phyloP scores from a whole-genome alignment of 2,888 invertebrate genomes.

The Villa cingulata region DNA sequence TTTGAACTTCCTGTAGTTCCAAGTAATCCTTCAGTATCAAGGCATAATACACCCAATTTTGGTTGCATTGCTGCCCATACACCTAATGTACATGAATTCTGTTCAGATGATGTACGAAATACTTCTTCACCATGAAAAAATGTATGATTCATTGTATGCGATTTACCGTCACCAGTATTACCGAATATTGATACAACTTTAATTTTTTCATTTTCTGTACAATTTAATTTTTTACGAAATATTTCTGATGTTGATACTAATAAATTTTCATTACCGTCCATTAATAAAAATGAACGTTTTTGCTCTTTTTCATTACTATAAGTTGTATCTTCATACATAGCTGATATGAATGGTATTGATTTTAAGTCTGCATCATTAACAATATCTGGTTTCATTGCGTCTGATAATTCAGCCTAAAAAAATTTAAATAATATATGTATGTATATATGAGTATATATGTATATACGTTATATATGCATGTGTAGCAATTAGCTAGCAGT shows the following conservation, averaged over 20 bases:
- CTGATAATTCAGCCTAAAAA: constrained; percentile 15
- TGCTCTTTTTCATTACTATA: constrained; percentile 17
- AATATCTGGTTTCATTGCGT: constrained; percentile 24
- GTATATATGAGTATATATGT: too few species aligned
- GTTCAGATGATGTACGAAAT: constrained; percentile 32
- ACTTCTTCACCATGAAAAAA: constrained; percentile 50
- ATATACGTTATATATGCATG: too few species aligned
- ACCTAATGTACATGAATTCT: constrained; percentile 61
- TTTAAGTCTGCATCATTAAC: constrained; percentile 25
- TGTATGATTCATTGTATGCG: constrained; percentile 60
- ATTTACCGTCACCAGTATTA: constrained; percentile 73
- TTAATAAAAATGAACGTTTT: constrained; percentile 37
- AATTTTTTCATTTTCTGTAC: constrained; percentile 40
- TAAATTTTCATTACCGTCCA: constrained; percentile 48
- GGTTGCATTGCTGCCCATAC: constrained; percentile 65
- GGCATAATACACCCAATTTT: constrained; percentile 47
- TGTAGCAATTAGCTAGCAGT: too few species aligned
- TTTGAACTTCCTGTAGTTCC: constrained; percentile 37
- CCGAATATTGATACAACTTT: constrained; percentile 76
- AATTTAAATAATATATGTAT: constrained; percentile 11
- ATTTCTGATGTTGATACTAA: constrained; percentile 43
- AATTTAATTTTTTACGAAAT: constrained; percentile 33
- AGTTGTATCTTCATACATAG: constrained; percentile 20
- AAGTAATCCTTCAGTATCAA: constrained; percentile 70
- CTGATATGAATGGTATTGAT: constrained; percentile 27